A percentile compares a stretch with the other conserved stretches of the same genome.
phyloP scores from a whole-genome alignment of 2,888 invertebrate species.

The Drosophila lutescens region DNA sequence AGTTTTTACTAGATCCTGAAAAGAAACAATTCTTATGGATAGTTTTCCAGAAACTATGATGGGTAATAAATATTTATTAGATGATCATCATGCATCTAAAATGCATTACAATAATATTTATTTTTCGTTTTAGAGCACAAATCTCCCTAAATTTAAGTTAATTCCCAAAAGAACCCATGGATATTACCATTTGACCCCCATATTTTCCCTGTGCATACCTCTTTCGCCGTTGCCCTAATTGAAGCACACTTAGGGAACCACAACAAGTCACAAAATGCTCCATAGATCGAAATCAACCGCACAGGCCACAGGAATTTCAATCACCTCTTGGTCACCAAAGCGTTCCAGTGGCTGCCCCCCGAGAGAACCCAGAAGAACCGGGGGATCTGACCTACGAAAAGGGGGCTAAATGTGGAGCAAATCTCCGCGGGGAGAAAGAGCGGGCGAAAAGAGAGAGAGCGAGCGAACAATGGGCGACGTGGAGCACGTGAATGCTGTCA shows the following conservation, averaged over 20 bases:
- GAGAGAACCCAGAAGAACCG: constrained; percentile 1
- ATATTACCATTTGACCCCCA: neutral
- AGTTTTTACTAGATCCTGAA: too few species aligned
- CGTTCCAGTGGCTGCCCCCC: constrained; percentile 28
- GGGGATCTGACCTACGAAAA: constrained; percentile 6
- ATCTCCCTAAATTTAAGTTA: too few species aligned
- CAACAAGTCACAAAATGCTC: constrained; percentile 15
- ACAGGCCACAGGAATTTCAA: constrained; percentile 43
- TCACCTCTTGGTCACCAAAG: constrained; percentile 29
- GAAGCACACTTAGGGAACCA: constrained; percentile 42
- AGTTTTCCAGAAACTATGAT: too few species aligned
- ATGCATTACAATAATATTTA: too few species aligned
- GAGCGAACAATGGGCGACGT: constrained; percentile 54
- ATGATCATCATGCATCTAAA: too few species aligned
- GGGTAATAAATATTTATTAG: too few species aligned
- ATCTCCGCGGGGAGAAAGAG: constrained; percentile 13
- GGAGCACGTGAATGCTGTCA: constrained; percentile 79
- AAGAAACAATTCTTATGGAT: too few species aligned
- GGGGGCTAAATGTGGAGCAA: constrained; percentile 10
- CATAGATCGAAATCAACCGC: constrained; percentile 36
- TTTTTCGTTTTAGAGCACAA: too few species aligned
- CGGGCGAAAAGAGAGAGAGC: constrained; percentile 21
- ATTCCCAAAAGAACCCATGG: neutral
- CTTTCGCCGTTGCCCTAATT: constrained; percentile 27
- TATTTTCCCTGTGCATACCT: constrained; percentile 4